Conservation (phyloP, 2,888 invertebrate species). For the Gortyna flavago region DNA sequence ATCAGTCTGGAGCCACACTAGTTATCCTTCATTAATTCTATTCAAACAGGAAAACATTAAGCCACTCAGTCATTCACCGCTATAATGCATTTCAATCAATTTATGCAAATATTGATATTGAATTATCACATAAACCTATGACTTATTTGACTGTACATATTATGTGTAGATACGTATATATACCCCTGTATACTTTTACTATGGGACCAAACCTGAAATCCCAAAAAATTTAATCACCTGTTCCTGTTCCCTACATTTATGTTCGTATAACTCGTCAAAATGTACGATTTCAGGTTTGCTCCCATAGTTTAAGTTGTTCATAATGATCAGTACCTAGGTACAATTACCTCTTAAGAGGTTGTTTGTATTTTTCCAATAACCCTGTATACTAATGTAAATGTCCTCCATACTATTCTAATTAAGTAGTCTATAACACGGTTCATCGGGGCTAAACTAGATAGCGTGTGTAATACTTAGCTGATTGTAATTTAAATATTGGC, state of each 20-base stretch:
- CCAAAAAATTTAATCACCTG: too few species aligned
- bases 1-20: not conserved
- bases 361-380: too few species aligned
- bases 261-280: too few species aligned
- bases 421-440: conserved; percentile 20
- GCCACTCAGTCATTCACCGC: conserved; percentile 12
- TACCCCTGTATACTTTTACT: too few species aligned
- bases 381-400: conserved; percentile 24
- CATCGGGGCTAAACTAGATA: conserved; percentile 25
- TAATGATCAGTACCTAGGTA: too few species aligned
- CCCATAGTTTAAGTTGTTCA: too few species aligned
- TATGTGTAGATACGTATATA: conserved; percentile 14
- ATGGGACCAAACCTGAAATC: too few species aligned
- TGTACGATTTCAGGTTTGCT: too few species aligned
- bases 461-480: not conserved
- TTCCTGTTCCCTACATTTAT: too few species aligned
- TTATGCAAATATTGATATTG: conserved; percentile 38
- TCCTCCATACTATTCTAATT: conserved; percentile 58
- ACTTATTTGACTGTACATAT: conserved; percentile 43
- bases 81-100: conserved; percentile 14
- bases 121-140: conserved; percentile 31
- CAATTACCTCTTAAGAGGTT: too few species aligned
- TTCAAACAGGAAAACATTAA: conserved; percentile 17
- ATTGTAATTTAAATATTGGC: not conserved
- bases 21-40: conserved; percentile 24